Base-by-base conservation (phyloP, 53 echinoderm and acorn worm genomes). In the Echinarachnius parma region DNA sequence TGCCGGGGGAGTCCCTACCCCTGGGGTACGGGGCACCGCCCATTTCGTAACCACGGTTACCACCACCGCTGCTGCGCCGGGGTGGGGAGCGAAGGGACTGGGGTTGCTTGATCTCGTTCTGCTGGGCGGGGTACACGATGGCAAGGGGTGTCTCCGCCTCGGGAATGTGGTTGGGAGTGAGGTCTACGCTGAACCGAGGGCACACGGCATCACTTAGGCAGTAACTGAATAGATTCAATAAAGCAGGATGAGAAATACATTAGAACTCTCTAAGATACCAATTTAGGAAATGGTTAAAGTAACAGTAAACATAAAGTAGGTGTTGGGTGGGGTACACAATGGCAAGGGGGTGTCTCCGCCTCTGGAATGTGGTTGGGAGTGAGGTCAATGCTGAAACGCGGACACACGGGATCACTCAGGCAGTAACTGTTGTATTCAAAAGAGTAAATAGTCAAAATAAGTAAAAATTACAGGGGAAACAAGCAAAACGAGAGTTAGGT, bases 121-220 rank as follows among this genome's bases (percentile, higher is more conserved):
- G 49, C 52, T 65, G 59, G 42, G 60, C 44, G 23, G 31, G 58
- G 39, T 78, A 75, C 59, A 64, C 39, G 64, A 79, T 48, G n/a
- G n/a, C n/a, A n/a, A 61, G 50, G 11, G 53, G 63, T 11, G 80
- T 75, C 25, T 82, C 62, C 1, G 66, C 66, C 48, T 84, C 87
- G 0, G 95, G 95, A 21, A 90, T 55, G 47, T 94, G 95, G 24
- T 55, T 68, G 22, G 71, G 62, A 0, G 90, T 87, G 29, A 90
- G 76, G 42, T 84, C 74, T 14, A 94, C 78, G 54, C 82, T 63
- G 74, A 82, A 94, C 0, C 74, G 35, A 9, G 71, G 55, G 13
- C 86, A 90, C n/a, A 94, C 56, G 1, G 90, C 59, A 61, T 94
- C 95, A 81, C 90, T 90, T 48, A 94, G n/a, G 48, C 81, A 80